These are phyloP conservation scores for Mermis nigrescens DNA, from an alignment of 2,888 invertebrate species.

Conservation along the genomic window DNA sequence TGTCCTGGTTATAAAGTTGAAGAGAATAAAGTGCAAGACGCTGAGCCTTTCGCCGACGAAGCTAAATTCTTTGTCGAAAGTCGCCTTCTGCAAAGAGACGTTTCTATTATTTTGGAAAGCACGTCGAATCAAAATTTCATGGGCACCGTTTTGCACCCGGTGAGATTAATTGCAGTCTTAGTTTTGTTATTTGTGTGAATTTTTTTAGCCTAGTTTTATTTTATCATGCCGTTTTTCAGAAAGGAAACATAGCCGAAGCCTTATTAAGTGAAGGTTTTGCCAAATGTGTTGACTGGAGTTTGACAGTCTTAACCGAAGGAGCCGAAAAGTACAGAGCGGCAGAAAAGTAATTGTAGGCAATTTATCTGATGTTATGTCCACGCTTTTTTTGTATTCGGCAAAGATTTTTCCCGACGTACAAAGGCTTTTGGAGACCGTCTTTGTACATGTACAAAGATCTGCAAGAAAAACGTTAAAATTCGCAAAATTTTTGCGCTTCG, in stretches of 20 bases:
- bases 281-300: slow-evolving; percentile 77
- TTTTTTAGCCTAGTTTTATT: not conserved
- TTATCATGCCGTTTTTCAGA: slow-evolving; percentile 29
- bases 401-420: too few species aligned
- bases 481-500: too few species aligned
- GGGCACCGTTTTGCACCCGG: slow-evolving; percentile 75
- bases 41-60: slow-evolving; percentile 56
- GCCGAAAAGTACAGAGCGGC: slow-evolving; percentile 63
- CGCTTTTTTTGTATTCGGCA: too few species aligned
- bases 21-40: slow-evolving; percentile 43
- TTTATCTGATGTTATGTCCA: too few species aligned
- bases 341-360: slow-evolving; percentile 49
- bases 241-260: slow-evolving; percentile 74
- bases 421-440: too few species aligned
- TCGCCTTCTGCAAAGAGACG: slow-evolving; percentile 68
- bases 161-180: slow-evolving; percentile 35
- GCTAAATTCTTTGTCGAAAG: slow-evolving; percentile 82
- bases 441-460: too few species aligned
- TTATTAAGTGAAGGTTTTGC: slow-evolving; percentile 75
- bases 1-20: slow-evolving; percentile 51
- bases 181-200: not conserved
- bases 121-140: slow-evolving; percentile 79
- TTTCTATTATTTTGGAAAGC: slow-evolving; percentile 57
- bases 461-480: too few species aligned
- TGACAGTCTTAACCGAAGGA: slow-evolving; percentile 58